These are phyloP conservation scores for Pseudomyrmex sp. DNA, from an alignment of 1,140 invertebrate species.

Conservation along the genomic window DNA sequence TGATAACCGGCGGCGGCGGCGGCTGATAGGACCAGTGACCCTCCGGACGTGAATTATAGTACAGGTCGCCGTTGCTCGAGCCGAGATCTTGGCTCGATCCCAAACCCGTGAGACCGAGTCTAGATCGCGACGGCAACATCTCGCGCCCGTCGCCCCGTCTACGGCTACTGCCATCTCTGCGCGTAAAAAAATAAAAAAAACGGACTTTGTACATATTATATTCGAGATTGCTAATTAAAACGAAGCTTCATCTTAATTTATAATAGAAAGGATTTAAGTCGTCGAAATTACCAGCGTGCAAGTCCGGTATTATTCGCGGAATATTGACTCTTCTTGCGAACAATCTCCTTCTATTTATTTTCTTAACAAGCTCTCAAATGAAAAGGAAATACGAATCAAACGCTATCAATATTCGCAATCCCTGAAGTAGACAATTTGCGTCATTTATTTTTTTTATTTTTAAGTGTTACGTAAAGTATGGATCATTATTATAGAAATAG, in stretches of 20 bases:
- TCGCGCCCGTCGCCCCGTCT: conserved; percentile 90
- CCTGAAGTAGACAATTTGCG: too few relatives aligned
- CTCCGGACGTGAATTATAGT: conserved; percentile 91
- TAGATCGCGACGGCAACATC: conserved; percentile 90
- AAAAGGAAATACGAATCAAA: too few relatives aligned
- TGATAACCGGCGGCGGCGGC: conserved; percentile 93
- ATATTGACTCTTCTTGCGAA: too few relatives aligned
- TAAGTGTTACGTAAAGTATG: too few relatives aligned
- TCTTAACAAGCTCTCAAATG: too few relatives aligned
- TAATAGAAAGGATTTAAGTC: neutral
- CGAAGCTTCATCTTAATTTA: neutral
- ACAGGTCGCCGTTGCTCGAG: conserved; percentile 90
- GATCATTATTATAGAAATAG: too few relatives aligned
- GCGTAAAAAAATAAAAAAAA: neutral
- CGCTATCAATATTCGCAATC: too few relatives aligned
- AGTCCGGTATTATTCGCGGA: too few relatives aligned
- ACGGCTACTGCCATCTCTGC: conserved; percentile 82
- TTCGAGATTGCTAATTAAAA: neutral
- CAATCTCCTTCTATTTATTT: too few relatives aligned
- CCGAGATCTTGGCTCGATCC: conserved; percentile 85
- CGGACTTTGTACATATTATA: neutral
- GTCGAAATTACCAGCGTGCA: neutral
- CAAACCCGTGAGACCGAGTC: conserved; percentile 88
- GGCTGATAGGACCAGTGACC: conserved; percentile 88
- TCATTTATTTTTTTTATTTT: too few relatives aligned